Conservation (phyloP, 2,888 invertebrate genomes). For the Apamea epomidion region DNA sequence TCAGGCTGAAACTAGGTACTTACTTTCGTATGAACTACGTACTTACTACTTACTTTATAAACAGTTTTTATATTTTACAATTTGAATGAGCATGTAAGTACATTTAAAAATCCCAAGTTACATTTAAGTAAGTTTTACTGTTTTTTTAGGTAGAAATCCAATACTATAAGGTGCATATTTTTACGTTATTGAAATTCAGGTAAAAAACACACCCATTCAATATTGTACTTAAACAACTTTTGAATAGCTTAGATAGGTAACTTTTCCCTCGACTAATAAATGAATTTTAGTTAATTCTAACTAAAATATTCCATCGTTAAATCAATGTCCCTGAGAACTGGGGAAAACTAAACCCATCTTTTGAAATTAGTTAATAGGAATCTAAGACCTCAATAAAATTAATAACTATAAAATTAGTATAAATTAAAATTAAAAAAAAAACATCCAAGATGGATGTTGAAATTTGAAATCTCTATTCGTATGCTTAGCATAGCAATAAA, state of each 20-base stretch:
- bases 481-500: slow-evolving; percentile 71
- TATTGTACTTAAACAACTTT: neutral
- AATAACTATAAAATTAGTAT: slow-evolving; percentile 64
- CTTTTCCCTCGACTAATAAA: neutral
- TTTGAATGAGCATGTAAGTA: neutral
- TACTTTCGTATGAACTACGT: too few relatives aligned
- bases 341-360: slow-evolving; percentile 32
- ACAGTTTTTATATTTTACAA: neutral
- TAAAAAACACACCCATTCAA: too few relatives aligned
- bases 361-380: slow-evolving; percentile 56
- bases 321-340: slow-evolving; percentile 39
- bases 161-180: neutral
- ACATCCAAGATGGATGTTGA: slow-evolving; percentile 58
- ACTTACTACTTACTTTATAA: too few relatives aligned
- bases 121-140: neutral
- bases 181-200: neutral
- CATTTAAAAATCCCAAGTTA: neutral
- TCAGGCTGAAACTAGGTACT: neutral
- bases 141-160: neutral
- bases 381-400: slow-evolving; percentile 64
- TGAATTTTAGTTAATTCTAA: slow-evolving; percentile 3
- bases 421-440: slow-evolving; percentile 58
- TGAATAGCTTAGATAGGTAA: neutral
- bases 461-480: slow-evolving; percentile 72
- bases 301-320: slow-evolving; percentile 44